Base-by-base conservation (phyloP, 2,113 vertebrate species). In the Oryzias woworae region DNA sequence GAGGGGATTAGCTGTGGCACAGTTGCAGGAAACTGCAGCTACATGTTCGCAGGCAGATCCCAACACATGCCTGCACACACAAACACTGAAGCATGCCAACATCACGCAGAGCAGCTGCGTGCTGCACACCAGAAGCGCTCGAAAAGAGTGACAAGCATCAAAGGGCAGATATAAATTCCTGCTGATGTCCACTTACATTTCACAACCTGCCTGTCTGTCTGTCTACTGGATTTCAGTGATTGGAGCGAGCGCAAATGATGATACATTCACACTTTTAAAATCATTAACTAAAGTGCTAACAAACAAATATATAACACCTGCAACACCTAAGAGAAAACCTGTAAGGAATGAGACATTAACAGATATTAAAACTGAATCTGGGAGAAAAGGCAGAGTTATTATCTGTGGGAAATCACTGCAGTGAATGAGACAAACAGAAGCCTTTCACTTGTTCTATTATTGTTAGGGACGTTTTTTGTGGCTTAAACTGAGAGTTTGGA, bases 141-240 rank as follows among this genome's bases (percentile, higher is more conserved):
- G 13, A 48, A 69, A 66, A 66, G 62, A 45, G 47, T 61, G 63
- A 73, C 67, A 53, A 60, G 66, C 64, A 73, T 59, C 53, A 58
- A 60, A 73, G 73, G 56, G 56, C 54, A 48, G 63, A 69, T 69
- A 64, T 66, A 59, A 70, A 75, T 81, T 67, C 66, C 45, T 24
- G 54, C 61, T 81, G 76, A 78, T 80, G 71, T 78, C 75, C 75
- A 62, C 67, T 74, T 60, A 55, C 69, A 72, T 78, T 57, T 81
- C 57, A 51, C 18, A 55, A 69, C 58, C 57, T 78, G 69, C 23
- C 20, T 16, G 42, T 75, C 44, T 68, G 15, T 44, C 14, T 61
- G 28, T 49, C 16, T 20, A 10, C 42, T 47, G 4, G 14, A 5
- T 54, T 18, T 62, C 43, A 1, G 47, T 36, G 36, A 1, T 36